Evolutionary conservation across 2,888 invertebrate genomes (phyloP).

Genomic region (Pogonocherus hispidulus): DNA sequence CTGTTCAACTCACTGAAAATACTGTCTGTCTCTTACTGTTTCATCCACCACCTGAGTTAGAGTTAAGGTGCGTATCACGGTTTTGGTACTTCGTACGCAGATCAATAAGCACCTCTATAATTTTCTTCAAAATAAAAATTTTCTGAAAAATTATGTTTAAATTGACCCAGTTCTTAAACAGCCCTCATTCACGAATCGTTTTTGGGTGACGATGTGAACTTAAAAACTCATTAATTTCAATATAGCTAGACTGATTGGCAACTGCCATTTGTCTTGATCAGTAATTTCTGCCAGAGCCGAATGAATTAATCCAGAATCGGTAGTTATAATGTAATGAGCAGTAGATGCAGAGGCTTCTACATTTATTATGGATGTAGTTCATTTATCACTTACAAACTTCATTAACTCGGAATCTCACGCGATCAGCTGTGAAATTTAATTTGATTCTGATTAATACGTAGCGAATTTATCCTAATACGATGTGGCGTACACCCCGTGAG

Average conservation of each 20-base stretch:
- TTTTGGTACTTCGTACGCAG: too few species aligned
- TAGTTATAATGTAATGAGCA: background rate
- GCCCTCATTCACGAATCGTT: background rate
- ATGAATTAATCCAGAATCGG: background rate
- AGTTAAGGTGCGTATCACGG: too few species aligned
- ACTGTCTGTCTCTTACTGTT: too few species aligned
- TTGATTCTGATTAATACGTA: background rate
- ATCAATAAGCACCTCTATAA: too few species aligned
- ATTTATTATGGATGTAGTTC: background rate
- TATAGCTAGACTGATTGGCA: background rate
- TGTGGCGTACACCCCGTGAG: background rate
- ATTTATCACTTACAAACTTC: slow-evolving; percentile 1
- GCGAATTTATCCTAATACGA: background rate
- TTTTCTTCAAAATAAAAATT: too few species aligned
- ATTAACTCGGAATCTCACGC: background rate
- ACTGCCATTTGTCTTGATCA: background rate
- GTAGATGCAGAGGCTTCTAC: background rate
- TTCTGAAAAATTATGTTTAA: too few species aligned
- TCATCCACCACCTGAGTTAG: too few species aligned
- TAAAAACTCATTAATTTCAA: background rate
- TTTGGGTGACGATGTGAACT: background rate
- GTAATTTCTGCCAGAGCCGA: background rate
- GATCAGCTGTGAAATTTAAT: background rate
- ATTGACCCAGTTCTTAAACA: too few species aligned
- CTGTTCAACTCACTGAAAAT: too few species aligned